A percentile compares a stretch with the other conserved stretches of the same genome.
These are phyloP conservation scores for Steromphala cineraria DNA, from an alignment of 2,888 invertebrate species.

Conservation along the genomic window DNA sequence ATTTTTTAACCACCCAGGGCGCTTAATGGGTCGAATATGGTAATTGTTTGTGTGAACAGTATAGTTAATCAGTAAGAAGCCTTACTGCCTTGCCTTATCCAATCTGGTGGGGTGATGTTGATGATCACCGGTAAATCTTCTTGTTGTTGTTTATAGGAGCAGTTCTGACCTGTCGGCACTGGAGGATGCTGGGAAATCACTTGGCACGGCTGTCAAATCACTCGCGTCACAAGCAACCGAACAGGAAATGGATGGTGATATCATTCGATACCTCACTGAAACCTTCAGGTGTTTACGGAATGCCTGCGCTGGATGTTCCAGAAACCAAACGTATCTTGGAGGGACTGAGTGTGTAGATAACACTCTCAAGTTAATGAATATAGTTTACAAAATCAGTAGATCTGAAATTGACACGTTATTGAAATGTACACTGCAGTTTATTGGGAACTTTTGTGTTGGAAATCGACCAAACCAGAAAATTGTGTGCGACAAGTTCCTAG, in stretches of 20 bases:
- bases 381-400: neutral
- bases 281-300: conserved; percentile 50
- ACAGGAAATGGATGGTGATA: neutral
- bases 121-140: no score
- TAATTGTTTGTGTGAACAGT: no score
- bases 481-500: conserved; percentile 42
- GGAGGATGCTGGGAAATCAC: no score
- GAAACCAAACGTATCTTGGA: conserved; percentile 36
- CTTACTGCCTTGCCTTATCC: no score
- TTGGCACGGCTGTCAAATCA: no score
- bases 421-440: conserved; percentile 56
- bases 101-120: no score
- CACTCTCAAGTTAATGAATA: neutral
- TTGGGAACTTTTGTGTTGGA: conserved; percentile 52
- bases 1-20: no score
- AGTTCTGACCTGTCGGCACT: no score
- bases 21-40: no score
- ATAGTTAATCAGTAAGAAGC: no score
- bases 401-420: conserved; percentile 25
- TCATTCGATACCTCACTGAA: conserved; percentile 39
- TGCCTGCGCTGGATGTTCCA: conserved; percentile 44
- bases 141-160: no score
- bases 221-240: no score
- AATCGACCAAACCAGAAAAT: conserved; percentile 44
- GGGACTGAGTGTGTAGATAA: neutral